A percentile compares a stretch with the other conserved stretches of the same genome.
phyloP scores from a whole-genome alignment of 2,888 invertebrate genomes.

The Spisula subtruncata region DNA sequence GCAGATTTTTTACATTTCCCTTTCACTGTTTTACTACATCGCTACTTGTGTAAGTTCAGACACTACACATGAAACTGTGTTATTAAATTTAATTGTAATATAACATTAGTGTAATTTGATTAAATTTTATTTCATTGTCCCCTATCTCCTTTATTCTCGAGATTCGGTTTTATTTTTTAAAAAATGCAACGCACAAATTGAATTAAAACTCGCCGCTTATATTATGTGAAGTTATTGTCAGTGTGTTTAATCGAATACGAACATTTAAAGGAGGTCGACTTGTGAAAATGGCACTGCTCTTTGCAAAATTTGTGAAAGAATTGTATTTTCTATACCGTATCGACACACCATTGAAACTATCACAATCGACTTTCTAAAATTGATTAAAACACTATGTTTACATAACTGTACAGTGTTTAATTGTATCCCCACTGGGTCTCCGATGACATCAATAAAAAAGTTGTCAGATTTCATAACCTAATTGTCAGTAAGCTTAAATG shows the following conservation, averaged over 20 bases:
- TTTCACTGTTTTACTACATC: too few species aligned
- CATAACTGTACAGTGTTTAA: slow-evolving; percentile 41
- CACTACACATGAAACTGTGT: not conserved
- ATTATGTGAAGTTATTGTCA: not conserved
- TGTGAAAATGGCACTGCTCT: not conserved
- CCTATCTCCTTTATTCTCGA: not conserved
- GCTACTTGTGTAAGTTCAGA: too few species aligned
- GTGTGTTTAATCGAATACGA: not conserved
- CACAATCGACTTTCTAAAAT: not conserved
- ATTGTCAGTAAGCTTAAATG: too few species aligned
- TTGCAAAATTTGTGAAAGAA: slow-evolving; percentile 1
- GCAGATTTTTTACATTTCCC: too few species aligned
- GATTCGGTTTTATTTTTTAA: not conserved
- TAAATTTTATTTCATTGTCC: not conserved
- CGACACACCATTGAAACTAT: slow-evolving; percentile 23
- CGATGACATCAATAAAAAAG: not conserved
- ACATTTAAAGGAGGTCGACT: not conserved
- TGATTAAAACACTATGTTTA: slow-evolving; percentile 42
- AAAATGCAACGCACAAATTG: not conserved
- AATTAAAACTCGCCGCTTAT: not conserved
- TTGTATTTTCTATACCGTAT: not conserved
- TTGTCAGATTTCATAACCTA: not conserved
- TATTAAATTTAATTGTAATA: not conserved
- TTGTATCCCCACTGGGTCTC: not conserved
- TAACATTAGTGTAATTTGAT: not conserved